phyloP scores from a whole-genome alignment of 1,140 invertebrate genomes.

The Drosophila neocordata region DNA sequence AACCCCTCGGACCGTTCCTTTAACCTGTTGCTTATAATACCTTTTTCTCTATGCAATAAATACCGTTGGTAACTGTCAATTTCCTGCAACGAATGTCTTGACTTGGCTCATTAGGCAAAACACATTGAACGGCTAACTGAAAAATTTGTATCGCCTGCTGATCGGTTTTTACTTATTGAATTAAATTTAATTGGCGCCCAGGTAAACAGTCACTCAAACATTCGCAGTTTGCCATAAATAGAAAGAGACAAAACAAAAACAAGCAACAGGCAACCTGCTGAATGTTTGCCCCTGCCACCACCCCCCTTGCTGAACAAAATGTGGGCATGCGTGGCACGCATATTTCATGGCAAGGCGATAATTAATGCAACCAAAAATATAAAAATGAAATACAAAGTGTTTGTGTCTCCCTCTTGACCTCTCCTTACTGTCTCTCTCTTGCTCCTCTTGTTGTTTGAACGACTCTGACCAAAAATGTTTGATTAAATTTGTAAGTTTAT shows the following conservation, averaged over 20 bases:
- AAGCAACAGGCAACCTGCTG: slow-evolving; percentile 11
- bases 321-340: slow-evolving; percentile 76
- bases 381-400: slow-evolving; percentile 71
- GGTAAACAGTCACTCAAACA: slow-evolving; percentile 69
- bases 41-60: not conserved
- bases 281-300: not conserved
- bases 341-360: slow-evolving; percentile 81
- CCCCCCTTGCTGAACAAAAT: slow-evolving; percentile 18
- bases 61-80: not conserved
- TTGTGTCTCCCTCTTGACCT: slow-evolving; percentile 48
- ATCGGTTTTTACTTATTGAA: slow-evolving; percentile 59
- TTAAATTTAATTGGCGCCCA: slow-evolving; percentile 70
- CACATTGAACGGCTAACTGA: slow-evolving; percentile 47
- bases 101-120: slow-evolving; percentile 67
- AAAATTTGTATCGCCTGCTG: slow-evolving; percentile 67
- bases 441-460: slow-evolving; percentile 28
- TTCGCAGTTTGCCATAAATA: slow-evolving; percentile 51
- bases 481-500: slow-evolving; percentile 73
- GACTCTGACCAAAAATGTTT: slow-evolving; percentile 54
- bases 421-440: slow-evolving; percentile 44
- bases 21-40: not conserved
- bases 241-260: slow-evolving; percentile 24
- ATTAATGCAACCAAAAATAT: slow-evolving; percentile 74
- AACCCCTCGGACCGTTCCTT: not conserved
- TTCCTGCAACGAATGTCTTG: not conserved